These are phyloP conservation scores for Drosophila demipolita DNA, from an alignment of 2,888 invertebrate genomes.

Conservation along the genomic window DNA sequence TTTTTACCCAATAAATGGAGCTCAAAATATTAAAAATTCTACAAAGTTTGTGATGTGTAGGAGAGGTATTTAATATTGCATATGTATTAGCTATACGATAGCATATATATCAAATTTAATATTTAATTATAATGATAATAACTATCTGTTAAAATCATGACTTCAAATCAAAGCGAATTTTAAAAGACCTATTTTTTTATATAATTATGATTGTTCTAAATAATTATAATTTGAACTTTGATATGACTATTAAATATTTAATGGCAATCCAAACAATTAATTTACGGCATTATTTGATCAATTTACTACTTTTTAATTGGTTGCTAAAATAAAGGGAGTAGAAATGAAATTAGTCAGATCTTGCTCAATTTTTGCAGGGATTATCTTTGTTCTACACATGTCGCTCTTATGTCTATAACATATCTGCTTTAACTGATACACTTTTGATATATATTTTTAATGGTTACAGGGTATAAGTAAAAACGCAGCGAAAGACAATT, in stretches of 20 bases:
- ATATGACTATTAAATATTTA: neutral
- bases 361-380: neutral
- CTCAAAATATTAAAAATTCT: neutral
- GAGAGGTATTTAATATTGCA: neutral
- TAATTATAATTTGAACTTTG: neutral
- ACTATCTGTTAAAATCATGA: fast-evolving
- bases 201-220: neutral
- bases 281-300: neutral
- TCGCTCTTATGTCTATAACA: neutral
- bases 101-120: neutral
- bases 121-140: neutral
- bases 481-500: conserved; percentile 64
- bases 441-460: neutral
- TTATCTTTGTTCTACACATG: neutral
- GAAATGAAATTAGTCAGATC: neutral
- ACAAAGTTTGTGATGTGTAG: neutral
- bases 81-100: neutral
- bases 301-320: too few relatives aligned
- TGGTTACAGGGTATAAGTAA: conserved; percentile 11
- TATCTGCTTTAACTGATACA: neutral
- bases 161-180: neutral
- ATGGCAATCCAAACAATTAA: neutral
- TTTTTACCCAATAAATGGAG: neutral
- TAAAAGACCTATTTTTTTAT: neutral
- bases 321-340: neutral